A percentile compares a stretch with the other conserved stretches of the same genome.
These are phyloP conservation scores for Acrocephalus scirpaceus DNA, from an alignment of 2,797 vertebrate species.

Conservation along the genomic window DNA sequence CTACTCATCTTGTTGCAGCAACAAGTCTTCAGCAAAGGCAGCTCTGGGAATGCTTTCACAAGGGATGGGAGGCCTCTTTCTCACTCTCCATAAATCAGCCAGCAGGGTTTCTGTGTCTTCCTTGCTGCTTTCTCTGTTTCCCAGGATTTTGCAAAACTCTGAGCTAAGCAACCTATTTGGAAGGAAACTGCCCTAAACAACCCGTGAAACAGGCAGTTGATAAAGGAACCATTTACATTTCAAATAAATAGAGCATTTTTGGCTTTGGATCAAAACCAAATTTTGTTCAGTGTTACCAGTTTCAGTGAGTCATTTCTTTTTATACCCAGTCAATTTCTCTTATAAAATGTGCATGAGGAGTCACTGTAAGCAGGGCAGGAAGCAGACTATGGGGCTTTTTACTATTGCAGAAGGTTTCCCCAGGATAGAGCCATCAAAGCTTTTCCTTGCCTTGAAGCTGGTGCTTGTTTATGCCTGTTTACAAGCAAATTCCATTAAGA, in stretches of 20 bases:
- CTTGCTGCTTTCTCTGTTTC: not conserved
- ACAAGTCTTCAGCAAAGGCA: not conserved
- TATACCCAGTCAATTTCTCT: not conserved
- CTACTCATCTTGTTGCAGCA: not conserved
- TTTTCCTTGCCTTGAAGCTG: not conserved
- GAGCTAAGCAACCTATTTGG: not conserved
- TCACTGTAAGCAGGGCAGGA: not conserved
- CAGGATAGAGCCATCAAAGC: not conserved
- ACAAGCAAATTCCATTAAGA: not conserved
- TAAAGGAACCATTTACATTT: not conserved
- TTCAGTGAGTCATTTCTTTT: not conserved
- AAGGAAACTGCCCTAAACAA: not conserved
- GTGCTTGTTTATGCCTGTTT: not conserved
- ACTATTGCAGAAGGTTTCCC: not conserved
- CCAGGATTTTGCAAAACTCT: not conserved
- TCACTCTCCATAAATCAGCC: not conserved
- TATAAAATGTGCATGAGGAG: constrained; percentile 14
- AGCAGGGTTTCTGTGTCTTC: not conserved
- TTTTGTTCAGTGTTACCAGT: not conserved
- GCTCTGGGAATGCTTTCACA: not conserved
- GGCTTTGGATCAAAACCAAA: not conserved
- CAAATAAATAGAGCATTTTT: constrained; percentile 5
- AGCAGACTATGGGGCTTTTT: not conserved
- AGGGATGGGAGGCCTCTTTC: not conserved
- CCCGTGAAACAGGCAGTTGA: not conserved